Conservation (phyloP, 2,113 vertebrate species). For the Oryzias melastigma region DNA sequence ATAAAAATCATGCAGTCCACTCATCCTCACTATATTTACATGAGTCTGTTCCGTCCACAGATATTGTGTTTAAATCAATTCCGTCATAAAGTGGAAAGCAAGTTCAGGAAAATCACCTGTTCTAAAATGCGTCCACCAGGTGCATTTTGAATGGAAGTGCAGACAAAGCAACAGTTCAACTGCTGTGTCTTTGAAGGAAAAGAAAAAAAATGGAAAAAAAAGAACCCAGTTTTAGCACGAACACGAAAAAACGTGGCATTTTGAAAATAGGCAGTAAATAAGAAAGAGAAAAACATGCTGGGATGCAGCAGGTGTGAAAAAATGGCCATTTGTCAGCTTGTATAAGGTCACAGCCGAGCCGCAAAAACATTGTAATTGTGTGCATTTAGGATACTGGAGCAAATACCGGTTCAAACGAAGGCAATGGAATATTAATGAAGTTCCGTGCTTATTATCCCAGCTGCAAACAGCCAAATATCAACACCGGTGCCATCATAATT, state of each 20-base stretch:
- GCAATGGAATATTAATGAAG: conserved; percentile 31
- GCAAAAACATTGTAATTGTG: conserved; percentile 57
- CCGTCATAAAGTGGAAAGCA: background rate
- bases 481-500: conserved; percentile 33
- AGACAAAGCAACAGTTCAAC: conserved; percentile 22
- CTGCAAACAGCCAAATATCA: conserved; percentile 43
- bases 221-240: conserved; percentile 37
- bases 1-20: conserved; percentile 43
- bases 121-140: background rate
- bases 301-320: conserved; percentile 49
- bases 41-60: conserved; percentile 9
- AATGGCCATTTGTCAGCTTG: conserved; percentile 71
- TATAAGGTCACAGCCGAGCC: conserved; percentile 72
- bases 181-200: conserved; percentile 18
- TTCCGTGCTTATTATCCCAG: conserved; percentile 36
- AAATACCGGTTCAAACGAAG: conserved; percentile 31
- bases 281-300: conserved; percentile 45
- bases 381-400: conserved; percentile 27
- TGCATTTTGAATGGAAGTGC: background rate
- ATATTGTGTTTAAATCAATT: conserved; percentile 17
- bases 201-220: conserved; percentile 13
- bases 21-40: conserved; percentile 34
- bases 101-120: background rate
- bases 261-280: conserved; percentile 66
- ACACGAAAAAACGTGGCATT: conserved; percentile 70